Conservation (phyloP, 1,140 invertebrate genomes). For the Papilio polyxenes region DNA sequence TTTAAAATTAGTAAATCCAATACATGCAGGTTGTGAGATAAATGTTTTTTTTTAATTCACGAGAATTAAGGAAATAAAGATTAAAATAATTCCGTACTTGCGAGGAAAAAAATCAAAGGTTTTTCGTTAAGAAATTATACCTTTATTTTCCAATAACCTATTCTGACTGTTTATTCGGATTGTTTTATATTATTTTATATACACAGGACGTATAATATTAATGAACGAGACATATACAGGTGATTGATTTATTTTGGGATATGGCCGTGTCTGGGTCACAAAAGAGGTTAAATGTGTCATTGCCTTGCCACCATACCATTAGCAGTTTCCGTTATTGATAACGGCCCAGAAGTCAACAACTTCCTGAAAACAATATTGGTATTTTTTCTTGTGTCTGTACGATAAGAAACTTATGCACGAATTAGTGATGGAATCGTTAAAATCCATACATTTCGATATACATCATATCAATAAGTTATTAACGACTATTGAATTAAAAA, state of each 20-base stretch:
- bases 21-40: background rate
- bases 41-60: background rate
- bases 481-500: too few species aligned
- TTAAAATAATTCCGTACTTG: background rate
- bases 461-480: background rate
- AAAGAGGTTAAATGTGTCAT: conserved; percentile 39
- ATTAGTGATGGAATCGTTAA: too few species aligned
- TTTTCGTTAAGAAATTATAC: too few species aligned
- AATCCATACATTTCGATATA: too few species aligned
- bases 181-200: background rate
- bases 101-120: background rate
- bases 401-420: too few species aligned
- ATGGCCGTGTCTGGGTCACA: conserved; percentile 47
- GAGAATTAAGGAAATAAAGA: background rate
- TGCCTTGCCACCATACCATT: conserved; percentile 60
- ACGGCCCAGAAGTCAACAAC: conserved; percentile 78
- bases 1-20: background rate
- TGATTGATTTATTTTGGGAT: background rate
- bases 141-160: background rate
- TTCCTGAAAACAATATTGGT: conserved; percentile 70
- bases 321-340: conserved; percentile 74
- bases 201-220: background rate
- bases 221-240: conserved; percentile 11
- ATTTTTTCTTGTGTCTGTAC: conserved; percentile 82
- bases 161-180: background rate